phyloP scores from a whole-genome alignment of 2,113 vertebrate genomes.

The Nothobranchius furzeri region DNA sequence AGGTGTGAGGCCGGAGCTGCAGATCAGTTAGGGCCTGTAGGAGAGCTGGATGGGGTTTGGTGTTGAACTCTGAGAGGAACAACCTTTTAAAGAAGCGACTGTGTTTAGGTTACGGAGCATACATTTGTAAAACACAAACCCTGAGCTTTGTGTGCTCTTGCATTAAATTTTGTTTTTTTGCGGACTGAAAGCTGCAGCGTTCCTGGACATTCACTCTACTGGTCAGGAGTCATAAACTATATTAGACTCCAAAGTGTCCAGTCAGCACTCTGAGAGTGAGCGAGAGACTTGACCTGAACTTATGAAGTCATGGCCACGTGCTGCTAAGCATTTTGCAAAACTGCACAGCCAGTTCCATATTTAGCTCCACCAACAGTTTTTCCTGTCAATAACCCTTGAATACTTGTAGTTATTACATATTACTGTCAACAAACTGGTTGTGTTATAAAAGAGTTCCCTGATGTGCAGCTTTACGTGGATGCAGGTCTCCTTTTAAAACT shows the following conservation, averaged over 20 bases:
- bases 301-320: constrained; percentile 43
- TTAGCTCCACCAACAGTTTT: background rate
- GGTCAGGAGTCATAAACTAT: constrained; percentile 61
- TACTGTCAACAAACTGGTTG: too few species aligned
- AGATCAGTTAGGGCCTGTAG: constrained; percentile 53
- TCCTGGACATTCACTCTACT: constrained; percentile 41
- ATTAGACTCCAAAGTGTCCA: constrained; percentile 61
- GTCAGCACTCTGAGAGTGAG: constrained; percentile 59
- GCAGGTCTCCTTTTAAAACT: background rate
- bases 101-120: constrained; percentile 41
- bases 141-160: constrained; percentile 16
- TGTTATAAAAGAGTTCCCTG: too few species aligned
- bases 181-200: constrained; percentile 59
- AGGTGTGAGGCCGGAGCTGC: constrained; percentile 31
- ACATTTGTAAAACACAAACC: constrained; percentile 14
- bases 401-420: too few species aligned
- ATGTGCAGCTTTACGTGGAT: too few species aligned
- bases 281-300: constrained; percentile 51
- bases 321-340: constrained; percentile 6
- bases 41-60: background rate
- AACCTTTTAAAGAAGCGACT: constrained; percentile 4
- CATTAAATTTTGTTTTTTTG: constrained; percentile 10
- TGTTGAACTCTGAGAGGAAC: constrained; percentile 16
- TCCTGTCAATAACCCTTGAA: too few species aligned
- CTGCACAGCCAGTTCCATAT: constrained; percentile 30